Base-by-base conservation (phyloP, 2,888 invertebrate species). In the Allygus modestus region DNA sequence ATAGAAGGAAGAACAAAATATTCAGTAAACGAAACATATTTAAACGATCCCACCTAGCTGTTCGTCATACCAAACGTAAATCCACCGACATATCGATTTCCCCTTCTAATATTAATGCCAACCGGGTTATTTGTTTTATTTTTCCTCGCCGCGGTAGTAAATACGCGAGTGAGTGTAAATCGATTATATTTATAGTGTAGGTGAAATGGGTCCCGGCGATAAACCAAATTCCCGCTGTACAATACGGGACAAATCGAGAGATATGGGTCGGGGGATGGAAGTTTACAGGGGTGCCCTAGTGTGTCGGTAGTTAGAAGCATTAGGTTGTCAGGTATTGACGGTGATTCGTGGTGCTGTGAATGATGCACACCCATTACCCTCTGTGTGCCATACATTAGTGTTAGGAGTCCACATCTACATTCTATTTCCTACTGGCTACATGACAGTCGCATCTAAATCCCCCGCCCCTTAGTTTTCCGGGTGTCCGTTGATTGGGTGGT, bases 361-460 rank as follows among this genome's bases (percentile, higher is more conserved):
- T 79, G 79, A 79, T 79, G 79, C 37, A 79, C 28, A 37, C 37
- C 79, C 79, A 79, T 79, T 79, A 79, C 79, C 54, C 31, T 5
- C n/a, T 41, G 73, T 73, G 51, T 12, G 51, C 79, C 79, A 79
- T 79, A 79, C 79, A 79, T 79, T 79, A 79, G 79, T 79, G 46
- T 15, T 73, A 41, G 41, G 37, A 73, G 28, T 41, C 41, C 20
- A 28, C 46, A 77, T 26, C 75, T 28, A 46, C 75, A 41, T 71
- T 65, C 65, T 65, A 65, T 65, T 65, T 65, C 65, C 65, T 65
- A 65, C 23, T 4, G 54, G 31, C 9, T 65, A 65, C 58, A 58
- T 26, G 58, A 58, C 20, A 58, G 58, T 58, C 58, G 23, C 58
- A 58, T 58, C 58, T 58, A 58, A 58, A 58, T 58, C 58, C 58